Base-by-base conservation (phyloP, 1,140 invertebrate genomes). In the Armadillidium nasatum region DNA sequence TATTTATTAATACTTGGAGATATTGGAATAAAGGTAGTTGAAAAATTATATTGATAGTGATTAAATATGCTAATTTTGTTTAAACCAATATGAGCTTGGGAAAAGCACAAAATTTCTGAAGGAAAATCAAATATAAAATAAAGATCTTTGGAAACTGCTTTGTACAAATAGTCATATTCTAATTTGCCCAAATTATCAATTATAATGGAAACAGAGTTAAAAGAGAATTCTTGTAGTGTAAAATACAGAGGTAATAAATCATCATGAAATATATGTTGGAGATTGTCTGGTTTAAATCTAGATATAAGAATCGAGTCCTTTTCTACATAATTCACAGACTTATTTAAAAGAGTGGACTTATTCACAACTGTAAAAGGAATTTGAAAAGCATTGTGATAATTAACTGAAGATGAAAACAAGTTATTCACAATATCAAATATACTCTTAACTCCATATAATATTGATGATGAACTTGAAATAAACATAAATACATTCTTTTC, bases 191-290 rank as follows among this genome's bases (percentile, higher is more conserved):
- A 60, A 60, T 60, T 19, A 60, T 60, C 50, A 60, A 60, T 60
- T 19, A 60, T 19, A 7, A 60, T 60, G 50, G 50, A 15, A 19
- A 19, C 50, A 4, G 19, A 15, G 11, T 19, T 60, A 19, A 15
- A 4, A 15, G 50, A 60, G 0, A 60, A 7, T 60, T 60, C 50
- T 60, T 60, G 50, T 1, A 60, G 11, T 60, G 50, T 60, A 19
- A 60, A 60, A 60, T 60, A 60, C 1, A 60, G 19, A 60, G 50
- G 50, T 15, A 60, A 19, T 60, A 60, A 7, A 7, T 60, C 50
- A 60, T 60, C 50, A 60, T 60, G 50, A 60, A 60, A 60, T 60
- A 60, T 60, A 60, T 60, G 50, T 7, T 60, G 50, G 11, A 60
- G 19, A 60, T 60, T 60, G 19, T 60, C 50, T 13, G 50, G 50